Evolutionary conservation across 2,113 vertebrate genomes (phyloP).

Genomic region (Oncorhynchus gorbuscha): DNA sequence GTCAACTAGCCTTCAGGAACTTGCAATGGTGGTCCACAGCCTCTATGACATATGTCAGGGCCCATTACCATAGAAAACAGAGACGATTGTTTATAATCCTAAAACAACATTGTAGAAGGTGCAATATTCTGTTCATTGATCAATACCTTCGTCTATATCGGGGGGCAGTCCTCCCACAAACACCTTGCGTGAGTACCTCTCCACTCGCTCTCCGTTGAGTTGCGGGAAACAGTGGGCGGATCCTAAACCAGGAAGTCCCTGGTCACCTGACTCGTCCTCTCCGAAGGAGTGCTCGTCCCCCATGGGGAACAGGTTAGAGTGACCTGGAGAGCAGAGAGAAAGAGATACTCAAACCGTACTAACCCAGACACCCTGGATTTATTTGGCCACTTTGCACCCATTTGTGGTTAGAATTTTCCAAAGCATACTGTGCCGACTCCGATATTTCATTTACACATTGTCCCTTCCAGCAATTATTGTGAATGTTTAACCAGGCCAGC

Average conservation of each 20-base stretch:
- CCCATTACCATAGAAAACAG: too few species aligned
- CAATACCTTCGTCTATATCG: constrained; percentile 96
- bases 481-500: too few species aligned
- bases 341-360: not conserved
- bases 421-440: too few species aligned
- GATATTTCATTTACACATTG: too few species aligned
- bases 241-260: constrained; percentile 87
- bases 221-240: constrained; percentile 96
- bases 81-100: too few species aligned
- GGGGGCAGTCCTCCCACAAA: constrained; percentile 96
- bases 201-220: constrained; percentile 95
- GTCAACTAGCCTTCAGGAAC: not conserved
- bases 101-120: too few species aligned
- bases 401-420: too few species aligned
- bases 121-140: too few species aligned
- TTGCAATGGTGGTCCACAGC: not conserved
- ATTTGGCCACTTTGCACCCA: too few species aligned
- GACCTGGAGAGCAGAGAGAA: constrained; percentile 72
- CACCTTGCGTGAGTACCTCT: constrained; percentile 96
- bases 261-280: constrained; percentile 92
- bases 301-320: constrained; percentile 97
- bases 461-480: too few species aligned
- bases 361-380: too few species aligned
- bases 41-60: too few species aligned
- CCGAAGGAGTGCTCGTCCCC: constrained; percentile 90